Evolutionary conservation across 2,113 vertebrate species (phyloP).

Genomic region (Beaufortia kweichowensis): DNA sequence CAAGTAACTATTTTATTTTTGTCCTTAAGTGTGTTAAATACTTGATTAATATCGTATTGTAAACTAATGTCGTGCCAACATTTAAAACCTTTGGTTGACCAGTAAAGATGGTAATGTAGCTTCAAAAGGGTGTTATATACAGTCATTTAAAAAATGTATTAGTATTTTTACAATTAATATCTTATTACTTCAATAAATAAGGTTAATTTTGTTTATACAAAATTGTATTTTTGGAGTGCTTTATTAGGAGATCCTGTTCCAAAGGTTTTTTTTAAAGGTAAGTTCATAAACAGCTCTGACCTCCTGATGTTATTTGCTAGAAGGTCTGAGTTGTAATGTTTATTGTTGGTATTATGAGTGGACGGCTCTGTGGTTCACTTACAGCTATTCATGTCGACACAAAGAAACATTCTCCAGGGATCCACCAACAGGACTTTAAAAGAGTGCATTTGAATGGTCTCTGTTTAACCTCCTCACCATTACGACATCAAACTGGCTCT

Average conservation of each 20-base stretch:
- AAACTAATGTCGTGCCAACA: neutral
- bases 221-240: no score
- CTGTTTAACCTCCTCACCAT: constrained; percentile 56
- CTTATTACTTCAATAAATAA: no score
- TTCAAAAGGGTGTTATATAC: no score
- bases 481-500: constrained; percentile 39
- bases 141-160: no score
- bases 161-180: no score
- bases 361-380: constrained; percentile 54
- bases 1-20: no score
- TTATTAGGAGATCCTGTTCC: no score
- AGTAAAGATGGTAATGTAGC: neutral
- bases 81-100: neutral
- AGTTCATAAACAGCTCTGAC: neutral
- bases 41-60: neutral
- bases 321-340: neutral
- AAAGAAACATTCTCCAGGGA: constrained; percentile 58
- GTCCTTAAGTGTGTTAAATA: neutral
- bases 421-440: constrained; percentile 58
- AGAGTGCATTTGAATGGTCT: constrained; percentile 46
- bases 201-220: no score
- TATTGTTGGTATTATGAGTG: constrained; percentile 21
- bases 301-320: neutral
- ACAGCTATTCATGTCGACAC: constrained; percentile 43
- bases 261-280: no score